Base-by-base conservation (phyloP, 2,888 invertebrate genomes). In the Drosophila demipolita region DNA sequence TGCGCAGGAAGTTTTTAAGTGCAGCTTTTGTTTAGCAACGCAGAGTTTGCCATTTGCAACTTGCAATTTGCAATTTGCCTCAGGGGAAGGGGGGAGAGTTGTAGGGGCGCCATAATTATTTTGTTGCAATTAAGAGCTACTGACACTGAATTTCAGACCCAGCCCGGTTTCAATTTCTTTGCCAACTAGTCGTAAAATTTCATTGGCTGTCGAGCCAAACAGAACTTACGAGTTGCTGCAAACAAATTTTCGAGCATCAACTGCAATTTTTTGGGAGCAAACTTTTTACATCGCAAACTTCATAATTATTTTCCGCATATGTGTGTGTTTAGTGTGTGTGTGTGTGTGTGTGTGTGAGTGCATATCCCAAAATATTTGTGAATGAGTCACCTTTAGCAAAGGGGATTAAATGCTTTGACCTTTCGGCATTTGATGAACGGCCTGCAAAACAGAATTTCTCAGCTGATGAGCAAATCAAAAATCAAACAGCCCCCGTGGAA, bases 81-180 rank as follows among this genome's bases (percentile, higher is more conserved):
- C 4, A 8, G 15, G 45, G 45, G 15, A 15, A 1, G 12, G 15
- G 15, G 4, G 20, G 23, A 23, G 45, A 4, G 20, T 1, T 2
- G 68, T 29, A 60, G 73, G 73, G 79, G 84, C 81, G 84, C 86
- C 83, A 87, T 87, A 87, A 87, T 87, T 87, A 86, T 87, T 87
- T 84, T 82, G 88, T 86, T 85, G 87, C 87, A 85, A 85, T 85
- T 85, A 87, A 87, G 81, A 87, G 82, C 45, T 85, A 87, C 74
- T 81, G 87, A 84, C 83, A 87, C 81, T 55, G 65, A 67, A 75
- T 73, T 75, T 66, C 36, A 26, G 2, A 26, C 52, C 50, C 75
- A 60, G 60, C 74, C 52, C 45, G 45, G 40, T 50, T 58, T 17
- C 70, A n/a, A 29, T 62, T 70, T 54, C 48, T 52, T 53, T 32